phyloP scores from a whole-genome alignment of 2,888 invertebrate genomes.

The Galeopsomyia nigrocyanea region DNA sequence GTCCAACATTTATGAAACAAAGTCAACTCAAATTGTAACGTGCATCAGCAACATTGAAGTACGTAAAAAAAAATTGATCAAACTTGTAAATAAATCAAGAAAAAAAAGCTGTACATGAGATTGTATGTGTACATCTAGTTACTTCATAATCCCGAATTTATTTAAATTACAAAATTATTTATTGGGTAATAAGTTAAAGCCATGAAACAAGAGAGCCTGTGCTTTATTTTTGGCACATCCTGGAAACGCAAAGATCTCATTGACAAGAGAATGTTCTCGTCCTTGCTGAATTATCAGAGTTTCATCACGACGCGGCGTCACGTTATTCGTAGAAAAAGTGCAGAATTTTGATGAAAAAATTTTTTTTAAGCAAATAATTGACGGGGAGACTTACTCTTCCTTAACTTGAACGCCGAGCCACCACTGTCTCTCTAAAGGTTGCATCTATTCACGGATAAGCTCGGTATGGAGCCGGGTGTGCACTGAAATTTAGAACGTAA shows the following conservation, averaged over 20 bases:
- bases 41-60: conserved; percentile 25
- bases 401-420: conserved; percentile 60
- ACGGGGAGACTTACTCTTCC: conserved; percentile 58
- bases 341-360: conserved; percentile 20
- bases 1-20: conserved; percentile 18
- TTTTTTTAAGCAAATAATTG: conserved; percentile 46
- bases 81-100: not conserved
- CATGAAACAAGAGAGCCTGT: conserved; percentile 60
- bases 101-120: conserved; percentile 8
- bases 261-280: conserved; percentile 23
- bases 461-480: conserved; percentile 62
- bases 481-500: conserved; percentile 63
- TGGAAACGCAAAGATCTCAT: conserved; percentile 57
- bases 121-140: conserved; percentile 8
- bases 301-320: conserved; percentile 38
- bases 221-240: conserved; percentile 53
- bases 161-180: conserved; percentile 8
- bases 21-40: conserved; percentile 29
- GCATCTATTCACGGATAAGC: conserved; percentile 63
- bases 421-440: conserved; percentile 59
- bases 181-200: conserved; percentile 57
- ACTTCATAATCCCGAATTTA: conserved; percentile 1
- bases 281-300: not conserved
- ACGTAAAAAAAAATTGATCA: not conserved
- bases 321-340: conserved; percentile 49